Percentiles rank a stretch among this genome's conserved stretches.
phyloP scores from a whole-genome alignment of 2,797 vertebrate genomes.

The Nannoperca australis region DNA sequence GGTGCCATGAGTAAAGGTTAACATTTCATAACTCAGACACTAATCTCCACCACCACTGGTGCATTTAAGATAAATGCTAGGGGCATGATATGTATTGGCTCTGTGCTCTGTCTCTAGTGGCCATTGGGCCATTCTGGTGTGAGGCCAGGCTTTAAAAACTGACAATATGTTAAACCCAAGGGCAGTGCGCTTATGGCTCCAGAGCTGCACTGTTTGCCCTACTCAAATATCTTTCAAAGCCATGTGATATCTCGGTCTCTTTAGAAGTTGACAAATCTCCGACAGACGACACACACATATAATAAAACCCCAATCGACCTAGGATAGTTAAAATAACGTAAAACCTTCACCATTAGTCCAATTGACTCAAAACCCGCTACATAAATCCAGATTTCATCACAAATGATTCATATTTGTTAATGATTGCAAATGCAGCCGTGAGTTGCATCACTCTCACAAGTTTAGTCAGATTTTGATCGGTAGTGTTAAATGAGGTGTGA shows the following conservation, averaged over 20 bases:
- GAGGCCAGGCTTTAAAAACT: slow-evolving; percentile 51
- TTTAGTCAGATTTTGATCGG: slow-evolving; percentile 18
- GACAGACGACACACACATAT: neutral
- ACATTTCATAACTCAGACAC: slow-evolving; percentile 46
- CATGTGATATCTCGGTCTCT: neutral
- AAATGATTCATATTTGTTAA: slow-evolving; percentile 19
- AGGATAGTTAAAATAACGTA: neutral
- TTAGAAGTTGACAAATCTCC: neutral
- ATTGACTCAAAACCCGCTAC: neutral
- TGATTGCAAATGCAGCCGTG: neutral
- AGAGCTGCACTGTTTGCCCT: slow-evolving; percentile 1
- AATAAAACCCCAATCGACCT: neutral
- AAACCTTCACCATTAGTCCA: neutral
- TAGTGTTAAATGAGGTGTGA: slow-evolving; percentile 25
- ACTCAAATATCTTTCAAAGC: slow-evolving; percentile 7
- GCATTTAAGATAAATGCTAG: slow-evolving; percentile 43
- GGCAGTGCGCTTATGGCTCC: slow-evolving; percentile 14
- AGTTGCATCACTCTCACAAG: slow-evolving; percentile 33
- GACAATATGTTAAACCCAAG: slow-evolving; percentile 43
- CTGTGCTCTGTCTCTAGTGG: slow-evolving; percentile 41
- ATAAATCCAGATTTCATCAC: slow-evolving; percentile 2
- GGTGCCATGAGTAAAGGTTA: slow-evolving; percentile 51
- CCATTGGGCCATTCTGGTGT: slow-evolving; percentile 30
- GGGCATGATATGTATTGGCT: slow-evolving; percentile 48
- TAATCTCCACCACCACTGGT: slow-evolving; percentile 33